Base-by-base conservation (phyloP, 2,888 invertebrate species). In the Agriotes lineatus region DNA sequence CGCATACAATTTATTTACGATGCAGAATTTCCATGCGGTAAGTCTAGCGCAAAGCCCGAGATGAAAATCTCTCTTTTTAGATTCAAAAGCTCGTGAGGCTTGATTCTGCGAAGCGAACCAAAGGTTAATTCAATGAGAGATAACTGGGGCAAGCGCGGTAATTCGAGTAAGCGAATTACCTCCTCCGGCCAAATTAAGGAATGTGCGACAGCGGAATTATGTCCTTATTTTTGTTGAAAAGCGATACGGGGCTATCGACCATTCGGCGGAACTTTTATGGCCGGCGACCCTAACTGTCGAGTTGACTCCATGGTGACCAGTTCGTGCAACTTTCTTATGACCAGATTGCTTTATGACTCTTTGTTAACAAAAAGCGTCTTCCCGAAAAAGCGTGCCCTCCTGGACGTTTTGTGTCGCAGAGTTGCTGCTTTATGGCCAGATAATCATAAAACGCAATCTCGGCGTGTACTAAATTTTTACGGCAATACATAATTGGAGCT, bases 371-470 rank as follows among this genome's bases (percentile, higher is more conserved):
- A 60, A 60, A 60, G 48, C 22, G 33, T 45, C 45, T 48, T 58
- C 22, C 20, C 25, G 25, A 50, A 50, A 50, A 50, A 50, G 12
- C 7, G 14, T 50, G 9, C 22, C 4, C 7, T 25, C 7, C 14
- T 50, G 12, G 42, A 42, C 58, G 39, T 20, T 58, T 58, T 20
- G 39, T 44, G 25, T 58, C 42, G 18, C 58, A 44, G 14, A 39
- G 19, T 58, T 58, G 42, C 20, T 57, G 22, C 22, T 57, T 57
- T 57, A 39, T 20, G 42, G 42, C 42, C 10, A 42, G 58, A 58
- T 58, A 58, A 58, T 58, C 58, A 42, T 58, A 60, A 60, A 60
- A 60, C 18, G 54, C 18, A 54, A 54, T 54, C 45, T 45, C 45
- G 35, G 44, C 25, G 33, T 60, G 18, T 9, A 45, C 48, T 60